These are phyloP conservation scores for Natator depressus DNA, from an alignment of 2,113 vertebrate genomes.

Conservation along the genomic window DNA sequence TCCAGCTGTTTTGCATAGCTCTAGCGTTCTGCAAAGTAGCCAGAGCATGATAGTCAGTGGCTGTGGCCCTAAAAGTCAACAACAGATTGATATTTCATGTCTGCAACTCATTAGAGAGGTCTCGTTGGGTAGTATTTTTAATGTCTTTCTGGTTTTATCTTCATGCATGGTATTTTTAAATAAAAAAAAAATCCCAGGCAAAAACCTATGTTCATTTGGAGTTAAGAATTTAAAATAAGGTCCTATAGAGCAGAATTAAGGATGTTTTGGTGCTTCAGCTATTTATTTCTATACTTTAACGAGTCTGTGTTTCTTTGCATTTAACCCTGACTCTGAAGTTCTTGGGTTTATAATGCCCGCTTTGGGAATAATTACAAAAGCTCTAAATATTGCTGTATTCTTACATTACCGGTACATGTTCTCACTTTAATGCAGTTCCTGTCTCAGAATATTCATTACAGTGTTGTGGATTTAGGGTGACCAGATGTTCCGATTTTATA, in stretches of 20 bases:
- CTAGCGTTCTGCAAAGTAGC: background rate
- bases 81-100: background rate
- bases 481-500: too few species aligned
- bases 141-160: background rate
- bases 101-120: background rate
- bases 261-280: background rate
- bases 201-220: background rate
- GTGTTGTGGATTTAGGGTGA: background rate
- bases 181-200: background rate
- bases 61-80: background rate
- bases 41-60: background rate
- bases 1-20: background rate
- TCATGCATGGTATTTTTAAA: background rate
- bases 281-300: background rate
- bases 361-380: background rate
- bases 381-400: background rate
- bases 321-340: background rate
- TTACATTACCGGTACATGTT: background rate
- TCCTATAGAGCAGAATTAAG: background rate
- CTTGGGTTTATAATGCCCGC: background rate
- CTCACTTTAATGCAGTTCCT: background rate
- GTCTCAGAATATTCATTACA: background rate
- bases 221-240: background rate
- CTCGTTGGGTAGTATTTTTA: background rate
- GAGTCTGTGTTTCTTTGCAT: background rate